phyloP scores from a whole-genome alignment of 2,113 vertebrate species.

The Pelecanus crispus region DNA sequence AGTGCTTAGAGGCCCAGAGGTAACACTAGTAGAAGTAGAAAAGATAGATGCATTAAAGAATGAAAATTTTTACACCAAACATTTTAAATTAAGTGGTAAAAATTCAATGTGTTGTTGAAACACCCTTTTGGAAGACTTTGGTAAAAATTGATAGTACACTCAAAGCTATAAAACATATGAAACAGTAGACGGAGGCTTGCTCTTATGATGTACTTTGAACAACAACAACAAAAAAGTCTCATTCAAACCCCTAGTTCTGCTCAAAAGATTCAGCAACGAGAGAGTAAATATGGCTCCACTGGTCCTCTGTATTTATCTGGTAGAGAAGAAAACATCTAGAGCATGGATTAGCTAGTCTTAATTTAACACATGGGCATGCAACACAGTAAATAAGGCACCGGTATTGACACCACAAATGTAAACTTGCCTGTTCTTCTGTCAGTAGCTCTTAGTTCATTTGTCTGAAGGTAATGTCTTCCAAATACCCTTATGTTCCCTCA shows the following conservation, averaged over 20 bases:
- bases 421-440: neutral
- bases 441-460: neutral
- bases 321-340: neutral
- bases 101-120: neutral
- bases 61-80: neutral
- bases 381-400: neutral
- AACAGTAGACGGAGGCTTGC: neutral
- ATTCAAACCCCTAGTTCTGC: neutral
- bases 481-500: neutral
- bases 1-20: neutral
- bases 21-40: neutral
- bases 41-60: neutral
- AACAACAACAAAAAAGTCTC: neutral
- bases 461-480: neutral
- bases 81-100: neutral
- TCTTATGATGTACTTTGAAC: neutral
- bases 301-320: neutral
- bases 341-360: neutral
- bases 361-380: neutral
- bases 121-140: neutral
- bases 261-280: neutral
- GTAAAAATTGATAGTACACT: neutral
- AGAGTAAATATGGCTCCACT: neutral
- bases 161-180: neutral
- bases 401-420: neutral